These are phyloP conservation scores for Catostylus mosaicus DNA, from an alignment of 30 jellyfish, hydroid and myxozoan genomes.

Conservation along the genomic window DNA sequence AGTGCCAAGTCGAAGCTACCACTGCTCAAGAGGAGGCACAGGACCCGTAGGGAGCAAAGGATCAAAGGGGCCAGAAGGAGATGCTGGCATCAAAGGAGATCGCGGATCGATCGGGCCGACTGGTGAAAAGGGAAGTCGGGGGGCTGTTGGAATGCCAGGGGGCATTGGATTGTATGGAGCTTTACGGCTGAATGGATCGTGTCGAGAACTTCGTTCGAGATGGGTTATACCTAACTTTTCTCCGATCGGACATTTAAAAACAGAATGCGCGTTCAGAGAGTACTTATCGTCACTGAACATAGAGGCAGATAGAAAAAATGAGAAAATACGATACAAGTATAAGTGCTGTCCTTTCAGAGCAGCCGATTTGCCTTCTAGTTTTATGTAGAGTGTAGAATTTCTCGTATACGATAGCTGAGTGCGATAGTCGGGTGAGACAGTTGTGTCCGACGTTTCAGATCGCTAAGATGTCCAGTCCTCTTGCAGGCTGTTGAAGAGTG, in stretches of 20 bases:
- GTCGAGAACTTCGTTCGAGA: conserved; percentile 31
- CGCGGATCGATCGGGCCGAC: conserved; percentile 19
- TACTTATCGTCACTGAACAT: conserved; percentile 37
- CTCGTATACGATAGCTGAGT: too few relatives aligned
- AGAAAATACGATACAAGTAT: conserved; percentile 46
- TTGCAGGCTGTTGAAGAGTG: too few relatives aligned
- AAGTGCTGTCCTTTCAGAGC: conserved; percentile 68
- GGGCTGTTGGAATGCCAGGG: conserved; percentile 53
- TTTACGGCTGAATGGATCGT: conserved; percentile 30
- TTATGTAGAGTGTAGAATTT: neutral
- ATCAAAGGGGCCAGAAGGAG: conserved; percentile 43
- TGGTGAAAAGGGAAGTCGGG: conserved; percentile 57
- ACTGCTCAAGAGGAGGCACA: conserved; percentile 34
- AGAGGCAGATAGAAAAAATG: conserved; percentile 17
- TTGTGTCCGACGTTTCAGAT: too few relatives aligned
- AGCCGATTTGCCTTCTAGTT: conserved; percentile 10
- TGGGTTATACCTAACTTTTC: conserved; percentile 63
- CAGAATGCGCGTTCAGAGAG: conserved; percentile 58
- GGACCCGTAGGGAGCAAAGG: conserved; percentile 60
- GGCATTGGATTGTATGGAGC: conserved; percentile 64
- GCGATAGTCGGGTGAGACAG: too few relatives aligned
- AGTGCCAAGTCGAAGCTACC: conserved; percentile 16
- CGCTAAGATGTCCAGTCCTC: too few relatives aligned
- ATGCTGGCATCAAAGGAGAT: conserved; percentile 48
- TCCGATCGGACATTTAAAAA: conserved; percentile 54